A percentile compares a stretch with the other conserved stretches of the same genome.
Conservation (phyloP, 2,797 vertebrate genomes). For the Atherinosoma microstoma region DNA sequence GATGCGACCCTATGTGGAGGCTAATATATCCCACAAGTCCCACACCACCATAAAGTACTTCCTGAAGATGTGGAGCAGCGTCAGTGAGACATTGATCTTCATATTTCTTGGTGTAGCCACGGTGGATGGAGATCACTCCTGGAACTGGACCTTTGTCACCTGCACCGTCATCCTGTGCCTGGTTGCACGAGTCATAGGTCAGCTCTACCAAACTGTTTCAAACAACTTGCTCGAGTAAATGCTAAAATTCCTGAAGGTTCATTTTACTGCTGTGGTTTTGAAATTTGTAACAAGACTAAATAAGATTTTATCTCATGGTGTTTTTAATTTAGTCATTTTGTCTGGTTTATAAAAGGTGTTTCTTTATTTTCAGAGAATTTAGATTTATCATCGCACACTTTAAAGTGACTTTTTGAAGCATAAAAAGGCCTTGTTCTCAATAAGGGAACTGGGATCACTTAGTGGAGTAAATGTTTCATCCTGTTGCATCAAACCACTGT, state of each 20-base stretch:
- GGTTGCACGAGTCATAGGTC: constrained; percentile 92
- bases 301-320: not conserved
- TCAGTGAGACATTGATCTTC: constrained; percentile 98
- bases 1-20: constrained; percentile 96
- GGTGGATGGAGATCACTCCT: constrained; percentile 89
- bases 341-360: not conserved
- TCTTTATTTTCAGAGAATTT: not conserved
- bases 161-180: constrained; percentile 93
- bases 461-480: not conserved
- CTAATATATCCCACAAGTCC: constrained; percentile 99
- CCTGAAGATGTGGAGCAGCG: constrained; percentile 99
- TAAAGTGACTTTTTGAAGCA: not conserved
- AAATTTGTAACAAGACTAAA: not conserved
- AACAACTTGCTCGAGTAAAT: no score
- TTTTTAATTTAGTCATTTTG: not conserved
- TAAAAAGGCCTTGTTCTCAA: not conserved
- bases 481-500: constrained; percentile 24
- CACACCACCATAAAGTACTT: constrained; percentile 99
- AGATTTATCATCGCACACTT: not conserved
- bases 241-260: not conserved
- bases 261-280: not conserved
- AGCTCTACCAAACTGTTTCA: constrained; percentile 27
- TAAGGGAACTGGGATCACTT: constrained; percentile 16
- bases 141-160: constrained; percentile 97
- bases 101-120: constrained; percentile 98